Conservation (phyloP, 2,113 vertebrate genomes). For the Rhynchomys soricoides region DNA sequence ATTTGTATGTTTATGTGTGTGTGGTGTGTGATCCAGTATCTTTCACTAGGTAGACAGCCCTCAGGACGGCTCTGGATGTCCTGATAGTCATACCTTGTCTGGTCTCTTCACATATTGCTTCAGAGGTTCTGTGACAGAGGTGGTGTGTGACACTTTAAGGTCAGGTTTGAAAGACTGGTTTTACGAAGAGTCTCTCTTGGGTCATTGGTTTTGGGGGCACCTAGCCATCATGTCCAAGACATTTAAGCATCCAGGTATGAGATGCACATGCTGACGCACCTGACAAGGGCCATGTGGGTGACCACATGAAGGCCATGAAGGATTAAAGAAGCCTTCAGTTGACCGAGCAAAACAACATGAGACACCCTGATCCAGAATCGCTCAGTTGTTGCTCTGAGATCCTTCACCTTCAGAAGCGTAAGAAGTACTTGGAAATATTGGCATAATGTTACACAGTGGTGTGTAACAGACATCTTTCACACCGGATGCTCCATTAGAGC, state of each 20-base stretch:
- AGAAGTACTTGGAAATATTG: neutral
- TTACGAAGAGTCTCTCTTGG: neutral
- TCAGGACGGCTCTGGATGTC: neutral
- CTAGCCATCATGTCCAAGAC: neutral
- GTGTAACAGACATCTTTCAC: neutral
- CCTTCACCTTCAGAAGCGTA: neutral
- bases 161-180: neutral
- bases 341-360: neutral
- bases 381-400: too few species aligned
- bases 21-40: neutral
- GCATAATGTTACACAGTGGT: neutral
- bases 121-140: neutral
- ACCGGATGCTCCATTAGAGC: neutral
- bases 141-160: neutral
- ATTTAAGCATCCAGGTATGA: too few species aligned
- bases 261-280: neutral
- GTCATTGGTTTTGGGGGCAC: neutral
- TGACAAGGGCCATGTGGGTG: neutral
- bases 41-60: neutral
- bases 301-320: too few species aligned
- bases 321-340: neutral
- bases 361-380: neutral
- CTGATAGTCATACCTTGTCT: neutral
- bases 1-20: neutral
- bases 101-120: too few species aligned